phyloP scores from a whole-genome alignment of 2,888 invertebrate species.

The Girardia tigrina region DNA sequence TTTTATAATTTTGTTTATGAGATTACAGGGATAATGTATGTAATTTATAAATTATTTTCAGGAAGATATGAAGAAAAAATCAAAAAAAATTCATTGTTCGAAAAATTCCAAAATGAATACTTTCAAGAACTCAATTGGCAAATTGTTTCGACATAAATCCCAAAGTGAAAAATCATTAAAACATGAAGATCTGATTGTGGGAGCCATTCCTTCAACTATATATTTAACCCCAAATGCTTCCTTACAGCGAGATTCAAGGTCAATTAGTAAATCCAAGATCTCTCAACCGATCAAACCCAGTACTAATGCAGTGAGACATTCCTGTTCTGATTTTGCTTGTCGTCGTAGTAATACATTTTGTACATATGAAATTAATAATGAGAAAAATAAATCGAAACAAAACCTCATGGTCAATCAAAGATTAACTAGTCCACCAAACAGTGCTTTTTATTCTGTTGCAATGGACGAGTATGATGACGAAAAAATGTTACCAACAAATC shows the following conservation, averaged over 20 bases:
- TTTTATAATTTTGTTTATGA: no score
- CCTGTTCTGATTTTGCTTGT: slow-evolving; percentile 13
- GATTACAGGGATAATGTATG: no score
- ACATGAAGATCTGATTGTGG: background rate
- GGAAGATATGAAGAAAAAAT: slow-evolving; percentile 2
- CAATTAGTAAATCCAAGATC: background rate
- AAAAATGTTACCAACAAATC: background rate
- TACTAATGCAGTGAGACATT: background rate
- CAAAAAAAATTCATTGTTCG: background rate
- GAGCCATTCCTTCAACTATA: background rate
- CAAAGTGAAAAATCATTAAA: slow-evolving; percentile 15
- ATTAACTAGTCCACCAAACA: background rate
- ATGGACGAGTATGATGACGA: background rate
- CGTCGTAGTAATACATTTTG: slow-evolving; percentile 12
- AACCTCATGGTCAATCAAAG: background rate
- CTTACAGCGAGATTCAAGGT: slow-evolving; percentile 1
- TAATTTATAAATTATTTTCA: no score
- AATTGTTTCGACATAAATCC: background rate
- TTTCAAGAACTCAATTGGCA: background rate
- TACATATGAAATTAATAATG: background rate
- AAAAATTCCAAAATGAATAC: background rate
- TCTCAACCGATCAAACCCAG: background rate
- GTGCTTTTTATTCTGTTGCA: background rate
- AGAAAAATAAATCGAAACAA: background rate
- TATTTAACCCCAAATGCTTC: slow-evolving; percentile 12